Base-by-base conservation (phyloP, 2,113 vertebrate genomes). In the Sturnus vulgaris region DNA sequence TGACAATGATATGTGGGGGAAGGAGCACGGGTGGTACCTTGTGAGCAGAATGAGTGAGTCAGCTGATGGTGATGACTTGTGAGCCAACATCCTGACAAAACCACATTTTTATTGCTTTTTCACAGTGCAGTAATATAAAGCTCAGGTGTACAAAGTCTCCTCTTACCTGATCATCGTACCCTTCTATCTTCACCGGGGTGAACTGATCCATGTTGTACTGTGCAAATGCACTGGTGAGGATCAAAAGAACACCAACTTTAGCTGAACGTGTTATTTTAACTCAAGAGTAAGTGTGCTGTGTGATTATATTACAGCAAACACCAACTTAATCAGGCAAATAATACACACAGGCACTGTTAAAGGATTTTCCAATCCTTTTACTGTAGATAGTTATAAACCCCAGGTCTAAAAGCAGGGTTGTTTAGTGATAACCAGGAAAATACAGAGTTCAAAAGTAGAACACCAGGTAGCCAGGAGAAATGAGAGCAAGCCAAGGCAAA, bases 181-280 rank as follows among this genome's bases (percentile, higher is more conserved):
- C 99, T 89, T 99, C 98, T 96, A 99, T 98, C 97, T 99, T 99
- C 97, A 98, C 98, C 3, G 98, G 98, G 15, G 98, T 99, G 97
- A 99, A 99, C 97, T 99, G 99, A 96, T 99, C 99, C 99, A 99
- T 99, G 97, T 99, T 99, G 95, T 99, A 99, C 94, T 99, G 99
- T 92, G 99, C 99, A 98, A 99, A 99, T 21, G 99, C 99, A 97
- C 99, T 99, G 95, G 87, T 64, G 91, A 84, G 82, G 85, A 73
- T 52, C 27, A 93, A 84, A 85, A 40, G 42, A 83, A 82, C 42
- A 25, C 2, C 17, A 61, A 16, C 22, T 86, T 93, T 8, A 94
- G 85, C 63, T 91, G 46, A 5, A 42, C 16, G 1, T 15, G 52
- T 55, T 46, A 25, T 42, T 50, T 22, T 30, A 13, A 49, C 47